Conservation (phyloP, 1,140 invertebrate genomes). For the Bombus pascuorum region DNA sequence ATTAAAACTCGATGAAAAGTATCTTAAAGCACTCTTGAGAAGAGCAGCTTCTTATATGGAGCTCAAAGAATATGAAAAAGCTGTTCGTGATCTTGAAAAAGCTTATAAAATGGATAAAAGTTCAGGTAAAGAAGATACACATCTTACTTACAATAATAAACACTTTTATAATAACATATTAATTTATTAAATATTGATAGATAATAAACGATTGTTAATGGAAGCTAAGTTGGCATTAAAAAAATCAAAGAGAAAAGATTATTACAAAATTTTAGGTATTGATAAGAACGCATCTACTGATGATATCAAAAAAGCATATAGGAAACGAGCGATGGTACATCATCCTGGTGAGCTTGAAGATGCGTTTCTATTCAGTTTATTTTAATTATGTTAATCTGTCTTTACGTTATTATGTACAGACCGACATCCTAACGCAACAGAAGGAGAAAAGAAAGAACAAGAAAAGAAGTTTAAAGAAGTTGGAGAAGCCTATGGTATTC, state of each 20-base stretch:
- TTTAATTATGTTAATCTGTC: background rate
- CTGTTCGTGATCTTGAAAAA: conserved; percentile 95
- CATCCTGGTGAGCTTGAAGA: conserved; percentile 86
- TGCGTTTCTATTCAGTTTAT: too few relatives aligned
- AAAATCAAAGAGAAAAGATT: conserved; percentile 97
- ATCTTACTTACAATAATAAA: background rate
- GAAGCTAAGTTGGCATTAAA: conserved; percentile 95
- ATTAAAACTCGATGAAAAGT: conserved; percentile 92
- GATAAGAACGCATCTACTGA: conserved; percentile 92
- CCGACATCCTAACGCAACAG: conserved; percentile 93
- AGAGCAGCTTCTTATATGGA: conserved; percentile 94
- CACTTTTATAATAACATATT: background rate
- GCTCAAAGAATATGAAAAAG: conserved; percentile 93
- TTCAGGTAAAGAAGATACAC: conserved; percentile 81
- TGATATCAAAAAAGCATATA: conserved; percentile 98
- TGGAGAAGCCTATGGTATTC: conserved; percentile 97
- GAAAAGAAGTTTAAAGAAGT: conserved; percentile 98
- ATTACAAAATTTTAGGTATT: conserved; percentile 97
- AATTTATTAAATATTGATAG: conserved; percentile 73
- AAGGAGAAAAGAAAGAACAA: conserved; percentile 93
- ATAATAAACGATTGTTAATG: conserved; percentile 89
- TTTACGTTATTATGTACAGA: conserved; percentile 82
- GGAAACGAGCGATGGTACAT: conserved; percentile 93
- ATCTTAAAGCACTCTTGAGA: conserved; percentile 94
- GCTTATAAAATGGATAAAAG: conserved; percentile 93